Evolutionary conservation across 2,888 invertebrate genomes (phyloP), one percentile per base, ranked within the genome.

Genomic region (Amphiduros pacificus): DNA sequence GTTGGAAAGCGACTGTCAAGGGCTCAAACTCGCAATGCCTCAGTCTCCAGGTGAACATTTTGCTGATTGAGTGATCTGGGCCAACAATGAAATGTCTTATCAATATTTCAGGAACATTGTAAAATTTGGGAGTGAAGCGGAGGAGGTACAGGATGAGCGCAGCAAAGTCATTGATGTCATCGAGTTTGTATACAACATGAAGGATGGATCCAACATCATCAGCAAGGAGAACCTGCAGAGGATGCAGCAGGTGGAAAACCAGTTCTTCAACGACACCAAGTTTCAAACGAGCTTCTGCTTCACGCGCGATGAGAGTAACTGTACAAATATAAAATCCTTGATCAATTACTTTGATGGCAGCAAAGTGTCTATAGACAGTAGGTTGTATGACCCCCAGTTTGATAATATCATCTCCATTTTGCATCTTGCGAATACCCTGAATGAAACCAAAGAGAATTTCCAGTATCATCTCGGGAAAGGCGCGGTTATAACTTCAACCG

Each of bases 191-290:
- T 55, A 26, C 49, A n/a, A 48, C 2, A 11, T 29, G 26, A 6
- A 27, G 31, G 28, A 44, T 2, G 52, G 55, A 6, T 76, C 76
- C 54, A 77, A 76, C 54, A 64, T 77, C 11, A 73, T 76, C 54
- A 74, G 74, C 0, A 63, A 64, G 56, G 57, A 63, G 2, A 72
- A 71, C 51, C 61, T 77, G 9, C 44, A 68, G 50, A 48, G 44
- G 40, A 75, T 77, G 17, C 52, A 70, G 36, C 52, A 60, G 2
- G 68, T 75, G 2, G 74, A 75, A 58, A 58, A 71, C 17, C 52
- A 55, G 27, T 60, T 62, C 40, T 28, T 51, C 44, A 26, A 52
- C 29, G 32, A 62, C 27, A 48, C 44, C 0, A 40, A 55, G n/a
- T 59, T 32, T 50, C 56, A 44, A 24, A 27, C 17, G 20, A 52